Evolutionary conservation across 30 jellyfish, hydroid and myxozoan species (phyloP).

Genomic region (Clytia hemisphaerica): DNA sequence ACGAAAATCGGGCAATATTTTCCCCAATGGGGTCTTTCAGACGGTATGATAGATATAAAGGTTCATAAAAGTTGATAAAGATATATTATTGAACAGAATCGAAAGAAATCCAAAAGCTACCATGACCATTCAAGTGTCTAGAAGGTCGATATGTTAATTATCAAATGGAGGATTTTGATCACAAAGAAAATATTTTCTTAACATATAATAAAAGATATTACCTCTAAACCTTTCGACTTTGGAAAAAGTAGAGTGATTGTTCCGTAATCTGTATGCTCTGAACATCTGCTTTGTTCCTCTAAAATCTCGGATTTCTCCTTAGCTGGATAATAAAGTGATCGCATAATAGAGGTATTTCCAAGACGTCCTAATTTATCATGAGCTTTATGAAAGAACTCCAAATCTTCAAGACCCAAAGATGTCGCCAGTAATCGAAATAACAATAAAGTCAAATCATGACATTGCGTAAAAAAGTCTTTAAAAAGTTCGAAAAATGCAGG

Average conservation of each 20-base stretch:
- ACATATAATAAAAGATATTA: too few relatives aligned
- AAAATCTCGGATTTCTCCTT: not conserved
- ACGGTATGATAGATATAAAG: too few relatives aligned
- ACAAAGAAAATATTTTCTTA: too few relatives aligned
- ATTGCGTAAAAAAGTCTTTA: not conserved
- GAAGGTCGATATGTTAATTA: too few relatives aligned
- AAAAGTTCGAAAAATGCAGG: not conserved
- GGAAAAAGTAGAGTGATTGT: conserved; percentile 27
- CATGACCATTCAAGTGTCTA: too few relatives aligned
- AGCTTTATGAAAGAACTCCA: not conserved
- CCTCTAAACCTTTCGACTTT: conserved; percentile 38
- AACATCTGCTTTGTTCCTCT: conserved; percentile 22
- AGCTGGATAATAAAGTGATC: conserved; percentile 31
- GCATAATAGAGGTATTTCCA: conserved; percentile 5
- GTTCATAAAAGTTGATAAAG: too few relatives aligned
- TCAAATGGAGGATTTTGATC: too few relatives aligned
- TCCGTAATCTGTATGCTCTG: conserved; percentile 42
- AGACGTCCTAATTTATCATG: not conserved
- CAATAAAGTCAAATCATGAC: not conserved
- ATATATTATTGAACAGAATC: too few relatives aligned
- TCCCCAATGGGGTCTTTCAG: too few relatives aligned
- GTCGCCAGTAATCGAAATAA: not conserved
- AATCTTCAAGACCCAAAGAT: conserved; percentile 3
- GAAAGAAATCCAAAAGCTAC: too few relatives aligned
- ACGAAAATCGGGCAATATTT: too few relatives aligned